These are phyloP conservation scores for Lysandra bellargus DNA, from an alignment of 2,888 invertebrate species.

Conservation along the genomic window DNA sequence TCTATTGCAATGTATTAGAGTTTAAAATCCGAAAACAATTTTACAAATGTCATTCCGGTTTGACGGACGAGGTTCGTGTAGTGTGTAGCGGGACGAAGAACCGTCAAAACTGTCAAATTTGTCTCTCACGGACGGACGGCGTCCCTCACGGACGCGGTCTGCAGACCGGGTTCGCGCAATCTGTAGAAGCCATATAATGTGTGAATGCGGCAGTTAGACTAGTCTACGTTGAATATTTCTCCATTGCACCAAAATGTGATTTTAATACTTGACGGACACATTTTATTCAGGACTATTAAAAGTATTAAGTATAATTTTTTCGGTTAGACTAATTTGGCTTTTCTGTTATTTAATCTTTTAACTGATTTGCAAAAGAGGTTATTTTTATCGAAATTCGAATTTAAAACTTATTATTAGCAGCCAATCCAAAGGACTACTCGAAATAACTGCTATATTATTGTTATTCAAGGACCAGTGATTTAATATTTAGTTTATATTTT, in stretches of 20 bases:
- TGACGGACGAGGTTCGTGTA: too few relatives aligned
- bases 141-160: too few relatives aligned
- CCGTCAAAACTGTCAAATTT: too few relatives aligned
- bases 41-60: too few relatives aligned
- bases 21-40: too few relatives aligned
- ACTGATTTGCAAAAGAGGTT: not conserved
- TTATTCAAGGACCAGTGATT: not conserved
- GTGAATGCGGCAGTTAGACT: not conserved
- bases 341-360: not conserved
- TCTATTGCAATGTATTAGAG: too few relatives aligned
- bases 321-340: not conserved
- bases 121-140: too few relatives aligned
- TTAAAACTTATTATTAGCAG: not conserved
- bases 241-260: not conserved
- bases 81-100: too few relatives aligned
- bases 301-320: not conserved
- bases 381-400: not conserved
- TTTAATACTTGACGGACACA: not conserved
- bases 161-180: too few relatives aligned
- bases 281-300: not conserved
- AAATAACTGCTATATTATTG: constrained; percentile 7
- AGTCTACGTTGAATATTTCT: not conserved
- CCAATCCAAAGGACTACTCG: constrained; percentile 4
- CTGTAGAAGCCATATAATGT: too few relatives aligned
- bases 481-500: constrained; percentile 28